Conservation (phyloP, 2,113 vertebrate species). For the Epinephelus fuscoguttatus region DNA sequence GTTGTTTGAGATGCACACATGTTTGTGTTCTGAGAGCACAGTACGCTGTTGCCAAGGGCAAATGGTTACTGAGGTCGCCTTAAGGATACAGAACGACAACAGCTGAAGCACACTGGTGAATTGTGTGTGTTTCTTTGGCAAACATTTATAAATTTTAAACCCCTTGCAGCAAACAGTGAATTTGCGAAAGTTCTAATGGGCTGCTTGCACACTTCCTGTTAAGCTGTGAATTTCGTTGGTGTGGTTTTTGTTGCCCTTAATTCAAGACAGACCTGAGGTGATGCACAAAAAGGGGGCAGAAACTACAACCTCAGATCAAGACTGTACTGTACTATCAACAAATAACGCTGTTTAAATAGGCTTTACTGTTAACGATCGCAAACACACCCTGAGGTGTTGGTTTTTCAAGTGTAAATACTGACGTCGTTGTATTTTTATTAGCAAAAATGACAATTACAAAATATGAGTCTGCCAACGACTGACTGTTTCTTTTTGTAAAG, state of each 20-base stretch:
- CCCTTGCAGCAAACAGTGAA: not conserved
- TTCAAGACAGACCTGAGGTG: not conserved
- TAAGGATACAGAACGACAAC: slow-evolving; percentile 30
- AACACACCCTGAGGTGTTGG: too few relatives aligned
- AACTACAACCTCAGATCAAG: not conserved
- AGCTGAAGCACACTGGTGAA: not conserved
- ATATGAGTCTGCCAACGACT: too few relatives aligned
- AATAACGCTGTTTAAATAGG: too few relatives aligned
- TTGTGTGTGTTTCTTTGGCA: not conserved
- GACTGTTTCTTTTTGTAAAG: too few relatives aligned
- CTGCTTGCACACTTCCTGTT: not conserved
- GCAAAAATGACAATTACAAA: too few relatives aligned
- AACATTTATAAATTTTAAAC: not conserved
- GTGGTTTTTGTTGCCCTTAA: not conserved
- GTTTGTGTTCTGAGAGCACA: not conserved
- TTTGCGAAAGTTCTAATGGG: not conserved
- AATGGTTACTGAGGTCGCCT: slow-evolving; percentile 47
- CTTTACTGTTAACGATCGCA: too few relatives aligned
- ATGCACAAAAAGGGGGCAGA: not conserved
- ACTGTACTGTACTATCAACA: too few relatives aligned
- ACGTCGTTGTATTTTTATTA: too few relatives aligned
- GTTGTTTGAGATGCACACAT: slow-evolving; percentile 37
- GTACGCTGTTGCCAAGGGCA: slow-evolving; percentile 61
- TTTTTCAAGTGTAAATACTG: too few relatives aligned
- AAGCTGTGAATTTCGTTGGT: not conserved